These are phyloP conservation scores for Drosophila cardini DNA, from an alignment of 1,140 invertebrate genomes.

Conservation along the genomic window DNA sequence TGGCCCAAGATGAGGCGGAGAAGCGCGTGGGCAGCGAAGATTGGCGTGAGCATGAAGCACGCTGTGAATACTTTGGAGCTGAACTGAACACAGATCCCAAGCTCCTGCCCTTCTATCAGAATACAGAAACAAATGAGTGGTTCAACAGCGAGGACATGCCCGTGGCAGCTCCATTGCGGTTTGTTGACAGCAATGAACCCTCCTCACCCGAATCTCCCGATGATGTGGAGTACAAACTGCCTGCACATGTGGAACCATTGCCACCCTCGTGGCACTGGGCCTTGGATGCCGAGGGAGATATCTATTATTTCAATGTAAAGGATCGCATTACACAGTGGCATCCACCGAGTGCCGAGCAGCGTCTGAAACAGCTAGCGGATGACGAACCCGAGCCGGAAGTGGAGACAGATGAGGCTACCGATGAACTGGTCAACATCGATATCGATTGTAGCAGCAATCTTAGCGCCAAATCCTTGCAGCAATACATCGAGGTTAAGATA, in stretches of 20 bases:
- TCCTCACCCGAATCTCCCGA: constrained; percentile 52
- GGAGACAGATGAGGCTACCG: constrained; percentile 38
- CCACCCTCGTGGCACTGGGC: constrained; percentile 95
- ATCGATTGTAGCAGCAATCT: constrained; percentile 57
- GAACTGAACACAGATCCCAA: constrained; percentile 87
- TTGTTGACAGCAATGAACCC: constrained; percentile 67
- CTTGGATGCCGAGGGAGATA: constrained; percentile 91
- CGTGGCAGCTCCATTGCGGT: constrained; percentile 84
- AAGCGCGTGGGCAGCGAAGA: constrained; percentile 86
- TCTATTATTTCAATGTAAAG: constrained; percentile 96
- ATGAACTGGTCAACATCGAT: constrained; percentile 52
- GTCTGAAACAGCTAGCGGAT: constrained; percentile 63
- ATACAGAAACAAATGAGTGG: constrained; percentile 88
- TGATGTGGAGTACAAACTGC: constrained; percentile 81
- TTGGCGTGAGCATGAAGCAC: constrained; percentile 88
- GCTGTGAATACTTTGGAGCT: constrained; percentile 87
- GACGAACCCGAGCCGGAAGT: constrained; percentile 42
- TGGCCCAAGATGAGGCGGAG: constrained; percentile 90
- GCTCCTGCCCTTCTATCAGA: constrained; percentile 87
- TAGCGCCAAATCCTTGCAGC: constrained; percentile 57
- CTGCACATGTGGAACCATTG: constrained; percentile 87
- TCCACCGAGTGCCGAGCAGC: constrained; percentile 87
- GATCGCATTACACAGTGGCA: constrained; percentile 95
- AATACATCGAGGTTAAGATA: constrained; percentile 67
- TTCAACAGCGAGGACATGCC: constrained; percentile 83